Conservation (phyloP, 2,113 vertebrate genomes). For the Peromyscus polionotus region DNA sequence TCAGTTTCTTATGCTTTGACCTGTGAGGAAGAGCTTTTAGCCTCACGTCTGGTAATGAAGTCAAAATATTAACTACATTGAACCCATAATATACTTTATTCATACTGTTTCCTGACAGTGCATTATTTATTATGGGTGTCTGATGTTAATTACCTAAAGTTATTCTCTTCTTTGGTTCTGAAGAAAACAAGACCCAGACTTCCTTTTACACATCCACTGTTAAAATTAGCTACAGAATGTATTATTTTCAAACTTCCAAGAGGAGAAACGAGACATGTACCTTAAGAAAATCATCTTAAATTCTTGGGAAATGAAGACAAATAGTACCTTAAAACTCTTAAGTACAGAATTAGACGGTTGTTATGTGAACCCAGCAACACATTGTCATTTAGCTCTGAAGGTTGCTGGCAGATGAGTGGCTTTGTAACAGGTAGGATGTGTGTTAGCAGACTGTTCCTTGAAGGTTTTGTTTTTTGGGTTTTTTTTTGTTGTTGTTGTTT, state of each 20-base stretch:
- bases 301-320: slow-evolving; percentile 22
- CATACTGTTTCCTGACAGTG: neutral
- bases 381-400: slow-evolving; percentile 4
- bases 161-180: neutral
- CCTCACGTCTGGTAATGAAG: neutral
- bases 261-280: slow-evolving; percentile 17
- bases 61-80: neutral
- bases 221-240: slow-evolving; percentile 29
- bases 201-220: neutral
- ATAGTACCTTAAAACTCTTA: neutral
- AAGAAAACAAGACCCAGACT: neutral
- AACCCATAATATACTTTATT: neutral
- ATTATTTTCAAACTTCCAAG: slow-evolving; percentile 13
- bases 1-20: neutral
- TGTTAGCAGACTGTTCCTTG: neutral
- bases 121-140: neutral
- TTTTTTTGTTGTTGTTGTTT: too few species aligned
- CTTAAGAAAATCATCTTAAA: slow-evolving; percentile 10
- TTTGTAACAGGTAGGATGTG: neutral
- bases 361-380: neutral
- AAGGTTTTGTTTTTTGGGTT: too few species aligned
- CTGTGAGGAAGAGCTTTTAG: neutral
- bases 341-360: neutral
- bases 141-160: neutral
- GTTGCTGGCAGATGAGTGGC: neutral